Conservation (phyloP, 2,113 vertebrate species). For the Neoarius graeffei region DNA sequence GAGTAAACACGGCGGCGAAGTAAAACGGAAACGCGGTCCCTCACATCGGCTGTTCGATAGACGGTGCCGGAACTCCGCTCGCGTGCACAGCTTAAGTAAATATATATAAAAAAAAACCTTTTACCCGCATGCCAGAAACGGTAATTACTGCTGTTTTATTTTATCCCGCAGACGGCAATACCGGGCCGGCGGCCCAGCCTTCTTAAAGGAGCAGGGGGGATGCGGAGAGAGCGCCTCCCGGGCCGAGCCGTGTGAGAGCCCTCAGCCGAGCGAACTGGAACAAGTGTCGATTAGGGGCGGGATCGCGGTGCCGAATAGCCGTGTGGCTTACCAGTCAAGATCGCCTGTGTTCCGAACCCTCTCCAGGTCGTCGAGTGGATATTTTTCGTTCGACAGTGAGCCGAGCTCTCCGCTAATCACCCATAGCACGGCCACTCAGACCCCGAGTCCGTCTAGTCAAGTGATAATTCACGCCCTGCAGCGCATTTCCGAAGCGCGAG, state of each 20-base stretch:
- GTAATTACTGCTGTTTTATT: constrained; percentile 64
- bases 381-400: constrained; percentile 88
- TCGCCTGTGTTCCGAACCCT: constrained; percentile 79
- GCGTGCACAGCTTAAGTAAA: background rate
- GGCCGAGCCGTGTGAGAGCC: constrained; percentile 66
- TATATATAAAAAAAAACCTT: background rate
- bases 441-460: constrained; percentile 84
- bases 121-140: constrained; percentile 23
- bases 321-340: constrained; percentile 79
- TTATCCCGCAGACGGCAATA: constrained; percentile 76
- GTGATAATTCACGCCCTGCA: constrained; percentile 64
- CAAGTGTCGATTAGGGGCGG: constrained; percentile 68
- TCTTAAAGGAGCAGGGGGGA: constrained; percentile 69
- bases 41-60: background rate
- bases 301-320: constrained; percentile 73
- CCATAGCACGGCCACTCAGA: constrained; percentile 87
- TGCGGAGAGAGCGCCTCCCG: constrained; percentile 70
- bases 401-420: constrained; percentile 80
- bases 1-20: background rate
- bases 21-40: background rate
- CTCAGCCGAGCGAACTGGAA: constrained; percentile 69
- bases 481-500: constrained; percentile 59
- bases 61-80: background rate
- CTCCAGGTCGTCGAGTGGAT: constrained; percentile 88
- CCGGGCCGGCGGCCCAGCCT: constrained; percentile 78